These are phyloP conservation scores for Donacobius atricapilla DNA, from an alignment of 2,113 vertebrate species.

Conservation along the genomic window DNA sequence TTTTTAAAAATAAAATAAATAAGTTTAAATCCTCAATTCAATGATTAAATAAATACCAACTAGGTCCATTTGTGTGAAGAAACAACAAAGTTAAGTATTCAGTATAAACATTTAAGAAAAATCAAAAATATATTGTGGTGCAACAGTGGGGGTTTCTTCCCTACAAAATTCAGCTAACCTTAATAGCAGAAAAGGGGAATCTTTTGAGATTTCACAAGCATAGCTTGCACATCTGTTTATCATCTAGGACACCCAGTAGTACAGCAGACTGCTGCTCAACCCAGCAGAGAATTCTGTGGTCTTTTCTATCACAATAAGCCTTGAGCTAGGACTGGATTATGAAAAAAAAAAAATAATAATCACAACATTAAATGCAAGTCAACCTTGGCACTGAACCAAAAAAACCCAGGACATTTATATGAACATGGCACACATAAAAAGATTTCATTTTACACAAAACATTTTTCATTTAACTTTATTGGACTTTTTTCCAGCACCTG, in stretches of 20 bases:
- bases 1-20: neutral
- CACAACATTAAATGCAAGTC: conserved; percentile 21
- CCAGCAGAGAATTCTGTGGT: neutral
- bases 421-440: conserved; percentile 29
- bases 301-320: neutral
- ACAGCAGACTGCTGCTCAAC: neutral
- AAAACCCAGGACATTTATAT: neutral
- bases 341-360: conserved; percentile 23
- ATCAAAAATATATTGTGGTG: neutral
- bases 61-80: neutral
- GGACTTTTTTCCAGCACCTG: conserved; percentile 48
- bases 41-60: conserved; percentile 17
- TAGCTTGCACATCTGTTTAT: conserved; percentile 40
- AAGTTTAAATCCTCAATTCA: neutral
- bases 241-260: conserved; percentile 27
- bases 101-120: conserved; percentile 54
- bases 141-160: neutral
- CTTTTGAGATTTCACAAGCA: neutral
- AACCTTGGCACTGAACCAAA: conserved; percentile 9
- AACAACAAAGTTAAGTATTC: conserved; percentile 24
- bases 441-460: conserved; percentile 43
- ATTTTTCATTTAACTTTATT: conserved; percentile 41
- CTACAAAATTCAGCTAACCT: conserved; percentile 40
- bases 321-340: conserved; percentile 24
- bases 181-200: neutral